Percentiles rank a stretch among this genome's conserved stretches.
These are phyloP conservation scores for Microctenopoma lineatum DNA, from an alignment of 2,797 vertebrate genomes.

Conservation along the genomic window DNA sequence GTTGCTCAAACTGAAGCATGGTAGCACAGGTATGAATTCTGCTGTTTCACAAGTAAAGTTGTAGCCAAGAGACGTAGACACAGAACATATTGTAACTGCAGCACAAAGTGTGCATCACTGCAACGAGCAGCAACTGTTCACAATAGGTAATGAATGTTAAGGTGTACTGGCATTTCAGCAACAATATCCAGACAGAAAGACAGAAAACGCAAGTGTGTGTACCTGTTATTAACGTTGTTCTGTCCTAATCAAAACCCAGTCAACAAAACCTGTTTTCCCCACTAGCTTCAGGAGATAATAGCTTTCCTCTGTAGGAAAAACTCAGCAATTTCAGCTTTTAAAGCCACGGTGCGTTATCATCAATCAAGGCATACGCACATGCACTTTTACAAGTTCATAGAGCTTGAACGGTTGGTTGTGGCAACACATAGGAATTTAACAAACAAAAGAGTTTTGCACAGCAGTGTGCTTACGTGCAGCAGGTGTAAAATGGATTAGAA, in stretches of 20 bases:
- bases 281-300: conserved; percentile 47
- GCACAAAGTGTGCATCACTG: not conserved
- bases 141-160: conserved; percentile 24
- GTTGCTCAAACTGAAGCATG: not conserved
- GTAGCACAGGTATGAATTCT: not conserved
- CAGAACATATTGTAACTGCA: conserved; percentile 4
- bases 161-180: conserved; percentile 11
- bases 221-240: conserved; percentile 33
- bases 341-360: conserved; percentile 24
- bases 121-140: conserved; percentile 29
- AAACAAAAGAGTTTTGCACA: conserved; percentile 23
- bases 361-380: conserved; percentile 19
- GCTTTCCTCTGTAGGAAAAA: conserved; percentile 41
- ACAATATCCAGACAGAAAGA: conserved; percentile 6
- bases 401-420: not conserved
- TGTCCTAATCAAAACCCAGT: conserved; percentile 58
- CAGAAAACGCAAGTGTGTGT: not conserved
- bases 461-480: conserved; percentile 18
- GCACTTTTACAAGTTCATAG: conserved; percentile 24
- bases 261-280: conserved; percentile 43
- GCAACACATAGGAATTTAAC: conserved; percentile 13
- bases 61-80: conserved; percentile 2
- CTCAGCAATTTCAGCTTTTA: conserved; percentile 37
- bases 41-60: not conserved
- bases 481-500: conserved; percentile 53